phyloP scores from a whole-genome alignment of 2,113 vertebrate species.

The Odocoileus virginianus region DNA sequence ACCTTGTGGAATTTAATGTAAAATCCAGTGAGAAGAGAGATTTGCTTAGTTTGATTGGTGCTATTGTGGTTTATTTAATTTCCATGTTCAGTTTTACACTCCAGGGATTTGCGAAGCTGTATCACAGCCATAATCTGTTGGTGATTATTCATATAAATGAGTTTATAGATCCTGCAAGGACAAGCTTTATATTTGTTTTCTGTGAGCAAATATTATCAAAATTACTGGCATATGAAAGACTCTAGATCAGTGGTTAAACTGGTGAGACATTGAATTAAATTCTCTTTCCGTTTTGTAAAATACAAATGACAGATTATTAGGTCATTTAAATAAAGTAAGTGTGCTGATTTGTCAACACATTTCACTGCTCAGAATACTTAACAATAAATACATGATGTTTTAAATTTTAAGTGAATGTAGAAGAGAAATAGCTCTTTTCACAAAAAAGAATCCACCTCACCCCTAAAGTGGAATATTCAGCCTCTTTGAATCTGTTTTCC shows the following conservation, averaged over 20 bases:
- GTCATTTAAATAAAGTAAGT: slow-evolving; percentile 50
- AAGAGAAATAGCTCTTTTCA: slow-evolving; percentile 15
- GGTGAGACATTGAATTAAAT: slow-evolving; percentile 62
- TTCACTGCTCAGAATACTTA: slow-evolving; percentile 41
- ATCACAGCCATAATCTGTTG: slow-evolving; percentile 49
- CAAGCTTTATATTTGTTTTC: slow-evolving; percentile 64
- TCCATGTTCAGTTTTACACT: slow-evolving; percentile 47
- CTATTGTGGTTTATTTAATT: slow-evolving; percentile 69
- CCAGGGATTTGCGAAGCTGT: slow-evolving; percentile 44
- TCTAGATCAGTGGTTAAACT: slow-evolving; percentile 54
- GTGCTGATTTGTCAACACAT: slow-evolving; percentile 24
- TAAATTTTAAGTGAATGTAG: slow-evolving; percentile 18
- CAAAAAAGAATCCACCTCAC: background rate
- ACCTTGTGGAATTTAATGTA: slow-evolving; percentile 54
- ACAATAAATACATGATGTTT: background rate
- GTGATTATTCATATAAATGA: slow-evolving; percentile 71
- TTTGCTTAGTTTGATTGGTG: slow-evolving; percentile 45
- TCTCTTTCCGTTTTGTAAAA: slow-evolving; percentile 48
- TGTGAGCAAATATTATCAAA: slow-evolving; percentile 68
- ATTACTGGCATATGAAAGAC: slow-evolving; percentile 59
- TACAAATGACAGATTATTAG: slow-evolving; percentile 55
- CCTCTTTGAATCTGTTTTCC: background rate
- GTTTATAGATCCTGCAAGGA: slow-evolving; percentile 62
- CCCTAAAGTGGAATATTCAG: background rate
- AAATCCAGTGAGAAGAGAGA: slow-evolving; percentile 21